A percentile compares a stretch with the other conserved stretches of the same genome.
Evolutionary conservation across 2,888 invertebrate species (phyloP).

Genomic region (Eudiplozoon nipponicum): DNA sequence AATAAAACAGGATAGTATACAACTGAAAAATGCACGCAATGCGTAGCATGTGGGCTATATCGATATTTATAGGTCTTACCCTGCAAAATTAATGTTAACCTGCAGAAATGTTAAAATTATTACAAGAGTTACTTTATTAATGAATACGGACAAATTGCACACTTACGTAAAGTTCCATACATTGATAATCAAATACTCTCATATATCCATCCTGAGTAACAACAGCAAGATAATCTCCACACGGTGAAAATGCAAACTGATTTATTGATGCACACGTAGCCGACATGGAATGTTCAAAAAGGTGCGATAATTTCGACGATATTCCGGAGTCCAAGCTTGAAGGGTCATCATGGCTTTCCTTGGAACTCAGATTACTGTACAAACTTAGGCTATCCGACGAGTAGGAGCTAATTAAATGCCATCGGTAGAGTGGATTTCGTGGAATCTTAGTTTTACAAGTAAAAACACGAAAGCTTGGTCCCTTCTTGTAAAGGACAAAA

Average conservation of each 20-base stretch:
- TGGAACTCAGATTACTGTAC: no score
- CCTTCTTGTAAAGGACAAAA: slow-evolving; percentile 72
- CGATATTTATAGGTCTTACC: no score
- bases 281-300: no score
- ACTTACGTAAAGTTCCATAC: slow-evolving; percentile 49
- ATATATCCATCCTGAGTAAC: slow-evolving; percentile 61
- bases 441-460: slow-evolving; percentile 82
- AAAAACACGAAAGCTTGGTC: slow-evolving; percentile 64
- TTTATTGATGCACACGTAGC: no score
- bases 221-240: slow-evolving; percentile 56
- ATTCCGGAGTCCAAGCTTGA: no score
- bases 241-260: slow-evolving; percentile 80
- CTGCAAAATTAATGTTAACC: background rate
- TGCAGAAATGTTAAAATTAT: background rate
- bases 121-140: background rate
- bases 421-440: slow-evolving; percentile 60
- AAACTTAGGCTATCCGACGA: no score
- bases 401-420: no score
- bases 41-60: no score
- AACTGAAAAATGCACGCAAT: no score
- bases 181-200: slow-evolving; percentile 73
- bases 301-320: no score
- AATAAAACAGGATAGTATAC: no score
- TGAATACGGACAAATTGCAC: background rate
- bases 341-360: no score